Percentiles rank a stretch among this genome's conserved stretches.
These are phyloP conservation scores for Leptopilina clavipes DNA, from an alignment of 1,140 invertebrate genomes.

Conservation along the genomic window DNA sequence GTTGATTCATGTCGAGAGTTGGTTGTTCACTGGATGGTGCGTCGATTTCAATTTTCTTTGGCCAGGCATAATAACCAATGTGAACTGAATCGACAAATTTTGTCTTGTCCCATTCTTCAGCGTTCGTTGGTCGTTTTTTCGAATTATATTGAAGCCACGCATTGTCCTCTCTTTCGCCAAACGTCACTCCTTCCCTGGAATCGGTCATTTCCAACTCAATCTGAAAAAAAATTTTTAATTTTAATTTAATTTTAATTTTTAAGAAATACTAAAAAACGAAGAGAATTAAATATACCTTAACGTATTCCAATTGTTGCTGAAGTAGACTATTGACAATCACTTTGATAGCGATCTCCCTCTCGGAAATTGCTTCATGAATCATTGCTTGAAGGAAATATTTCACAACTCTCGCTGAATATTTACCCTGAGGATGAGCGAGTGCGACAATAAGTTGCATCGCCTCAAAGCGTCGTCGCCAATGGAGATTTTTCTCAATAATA, in stretches of 20 bases:
- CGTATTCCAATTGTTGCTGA: slow-evolving; percentile 84
- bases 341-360: slow-evolving; percentile 83
- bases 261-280: background rate
- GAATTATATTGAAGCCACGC: slow-evolving; percentile 84
- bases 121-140: slow-evolving; percentile 76
- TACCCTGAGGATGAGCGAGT: slow-evolving; percentile 83
- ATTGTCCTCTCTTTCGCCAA: slow-evolving; percentile 81
- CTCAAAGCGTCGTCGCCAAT: slow-evolving; percentile 88
- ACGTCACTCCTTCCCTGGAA: background rate
- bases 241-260: too few relatives aligned
- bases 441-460: slow-evolving; percentile 83
- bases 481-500: slow-evolving; percentile 81
- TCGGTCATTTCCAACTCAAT: background rate
- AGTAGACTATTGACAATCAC: slow-evolving; percentile 82
- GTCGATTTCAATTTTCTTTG: slow-evolving; percentile 79
- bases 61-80: slow-evolving; percentile 89
- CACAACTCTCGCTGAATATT: slow-evolving; percentile 79
- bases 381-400: slow-evolving; percentile 81
- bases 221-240: background rate
- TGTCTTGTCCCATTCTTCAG: slow-evolving; percentile 84
- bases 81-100: slow-evolving; percentile 82
- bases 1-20: slow-evolving; percentile 71
- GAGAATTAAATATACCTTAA: slow-evolving; percentile 58
- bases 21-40: slow-evolving; percentile 80
- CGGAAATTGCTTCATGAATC: slow-evolving; percentile 84